Evolutionary conservation across 2,888 invertebrate genomes (phyloP).

Genomic region (Eremobia ochroleuca): DNA sequence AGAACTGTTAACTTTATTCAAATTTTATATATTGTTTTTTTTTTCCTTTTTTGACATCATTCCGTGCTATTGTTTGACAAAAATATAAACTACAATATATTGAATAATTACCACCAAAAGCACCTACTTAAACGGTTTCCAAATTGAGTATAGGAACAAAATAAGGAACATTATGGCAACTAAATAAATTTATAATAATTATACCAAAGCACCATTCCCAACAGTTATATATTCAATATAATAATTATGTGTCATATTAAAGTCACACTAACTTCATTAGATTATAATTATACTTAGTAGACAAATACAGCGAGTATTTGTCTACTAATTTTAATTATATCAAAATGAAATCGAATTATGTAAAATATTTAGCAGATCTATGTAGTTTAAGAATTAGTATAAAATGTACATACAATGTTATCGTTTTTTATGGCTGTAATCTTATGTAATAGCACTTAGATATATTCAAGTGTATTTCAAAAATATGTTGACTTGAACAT

Average conservation of each 20-base stretch:
- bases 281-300: slow-evolving; percentile 56
- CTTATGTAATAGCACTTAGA: slow-evolving; percentile 59
- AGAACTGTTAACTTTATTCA: slow-evolving; percentile 29
- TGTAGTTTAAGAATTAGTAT: slow-evolving; percentile 56
- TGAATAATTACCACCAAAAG: slow-evolving; percentile 14
- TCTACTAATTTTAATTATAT: slow-evolving; percentile 55
- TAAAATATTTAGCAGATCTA: slow-evolving; percentile 67
- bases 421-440: slow-evolving; percentile 74
- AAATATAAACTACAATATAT: slow-evolving; percentile 14
- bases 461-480: slow-evolving; percentile 29
- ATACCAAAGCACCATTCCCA: slow-evolving; percentile 57
- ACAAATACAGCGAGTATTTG: too few relatives aligned
- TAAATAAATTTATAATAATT: slow-evolving; percentile 19
- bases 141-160: slow-evolving; percentile 4
- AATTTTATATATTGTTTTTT: slow-evolving; percentile 33
- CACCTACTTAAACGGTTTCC: slow-evolving; percentile 8
- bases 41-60: slow-evolving; percentile 45
- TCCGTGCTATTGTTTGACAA: slow-evolving; percentile 35
- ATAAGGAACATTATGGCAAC: slow-evolving; percentile 25
- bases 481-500: slow-evolving; percentile 10
- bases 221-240: slow-evolving; percentile 24
- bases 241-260: slow-evolving; percentile 36
- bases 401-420: slow-evolving; percentile 73
- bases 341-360: slow-evolving; percentile 68
- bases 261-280: slow-evolving; percentile 53